A percentile compares a stretch with the other conserved stretches of the same genome.
phyloP scores from a whole-genome alignment of 2,113 vertebrate species.

The Ascaphus truei region DNA sequence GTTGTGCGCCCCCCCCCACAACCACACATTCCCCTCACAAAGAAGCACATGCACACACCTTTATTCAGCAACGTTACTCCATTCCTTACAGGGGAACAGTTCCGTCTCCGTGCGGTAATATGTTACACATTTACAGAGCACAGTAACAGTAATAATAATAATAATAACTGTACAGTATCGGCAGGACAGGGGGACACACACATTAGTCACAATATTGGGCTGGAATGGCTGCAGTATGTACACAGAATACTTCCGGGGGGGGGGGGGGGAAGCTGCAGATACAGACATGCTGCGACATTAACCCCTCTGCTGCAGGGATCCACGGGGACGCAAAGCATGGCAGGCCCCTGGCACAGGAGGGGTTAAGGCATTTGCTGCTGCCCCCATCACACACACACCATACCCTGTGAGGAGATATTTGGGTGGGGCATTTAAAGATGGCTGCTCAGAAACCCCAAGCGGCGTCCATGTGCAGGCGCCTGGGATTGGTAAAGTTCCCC shows the following conservation, averaged over 20 bases:
- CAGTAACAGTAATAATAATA: slow-evolving; percentile 74
- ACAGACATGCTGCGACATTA: neutral
- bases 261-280: slow-evolving; percentile 25
- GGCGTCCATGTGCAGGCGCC: no score
- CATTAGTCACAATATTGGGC: slow-evolving; percentile 36
- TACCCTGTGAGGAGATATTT: no score
- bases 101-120: slow-evolving; percentile 85
- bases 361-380: no score
- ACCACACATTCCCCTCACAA: no score
- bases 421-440: no score
- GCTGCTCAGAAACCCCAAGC: no score
- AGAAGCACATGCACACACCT: slow-evolving; percentile 27
- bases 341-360: no score
- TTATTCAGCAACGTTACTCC: slow-evolving; percentile 59
- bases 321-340: no score
- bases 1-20: no score
- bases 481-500: no score
- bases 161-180: slow-evolving; percentile 64
- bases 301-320: neutral
- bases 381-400: no score
- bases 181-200: slow-evolving; percentile 33
- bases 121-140: slow-evolving; percentile 80
- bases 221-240: slow-evolving; percentile 45
- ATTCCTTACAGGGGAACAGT: slow-evolving; percentile 47
- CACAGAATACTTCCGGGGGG: neutral